Conservation (phyloP, 1,140 invertebrate species). For the Drosophila persimilis region DNA sequence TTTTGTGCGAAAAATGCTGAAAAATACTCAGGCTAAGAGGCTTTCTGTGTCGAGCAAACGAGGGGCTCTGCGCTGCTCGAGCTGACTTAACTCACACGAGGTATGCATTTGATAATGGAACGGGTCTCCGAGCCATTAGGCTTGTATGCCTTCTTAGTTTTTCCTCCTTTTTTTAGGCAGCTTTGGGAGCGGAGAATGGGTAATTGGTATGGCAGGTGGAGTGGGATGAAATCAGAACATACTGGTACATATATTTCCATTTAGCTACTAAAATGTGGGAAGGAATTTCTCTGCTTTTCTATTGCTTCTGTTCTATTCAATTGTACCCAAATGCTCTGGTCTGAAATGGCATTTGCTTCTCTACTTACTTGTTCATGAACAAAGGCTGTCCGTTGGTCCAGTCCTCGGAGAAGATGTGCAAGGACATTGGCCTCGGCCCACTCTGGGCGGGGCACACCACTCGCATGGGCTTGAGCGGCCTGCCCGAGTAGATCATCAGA, state of each 20-base stretch:
- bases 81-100: constrained; percentile 11
- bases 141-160: constrained; percentile 22
- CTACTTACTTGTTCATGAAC: constrained; percentile 81
- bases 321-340: too few species aligned
- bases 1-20: constrained; percentile 39
- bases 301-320: too few species aligned
- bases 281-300: too few species aligned
- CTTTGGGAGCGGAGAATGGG: constrained; percentile 5
- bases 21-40: constrained; percentile 31
- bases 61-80: constrained; percentile 9
- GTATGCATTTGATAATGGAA: constrained; percentile 41
- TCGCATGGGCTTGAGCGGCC: constrained; percentile 86
- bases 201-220: constrained; percentile 23
- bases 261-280: too few species aligned
- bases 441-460: constrained; percentile 89
- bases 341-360: too few species aligned
- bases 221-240: constrained; percentile 5
- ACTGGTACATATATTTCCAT: background rate
- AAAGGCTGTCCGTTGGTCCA: constrained; percentile 85
- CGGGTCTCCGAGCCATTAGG: constrained; percentile 13
- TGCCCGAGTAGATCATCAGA: constrained; percentile 86
- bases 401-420: constrained; percentile 90
- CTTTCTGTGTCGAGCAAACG: constrained; percentile 25
- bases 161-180: background rate
- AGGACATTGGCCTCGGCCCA: constrained; percentile 86